Conservation (phyloP, 2,888 invertebrate genomes). For the Cephus pulcher region DNA sequence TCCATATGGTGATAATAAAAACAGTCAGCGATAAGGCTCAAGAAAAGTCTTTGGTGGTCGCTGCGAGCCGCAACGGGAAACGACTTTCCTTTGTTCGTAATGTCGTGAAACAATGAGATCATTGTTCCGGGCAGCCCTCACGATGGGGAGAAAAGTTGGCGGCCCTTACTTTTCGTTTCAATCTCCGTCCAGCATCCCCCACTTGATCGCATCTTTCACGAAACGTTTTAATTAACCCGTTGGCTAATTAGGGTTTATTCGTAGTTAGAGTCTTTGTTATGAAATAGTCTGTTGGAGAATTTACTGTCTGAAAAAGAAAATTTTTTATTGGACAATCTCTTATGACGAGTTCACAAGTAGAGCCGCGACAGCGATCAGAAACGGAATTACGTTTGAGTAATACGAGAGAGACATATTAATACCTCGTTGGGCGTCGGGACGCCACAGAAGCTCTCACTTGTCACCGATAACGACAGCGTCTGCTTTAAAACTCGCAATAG, state of each 20-base stretch:
- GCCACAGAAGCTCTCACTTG: background rate
- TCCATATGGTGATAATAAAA: slow-evolving; percentile 15
- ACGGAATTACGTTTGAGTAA: background rate
- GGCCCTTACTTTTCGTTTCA: slow-evolving; percentile 12
- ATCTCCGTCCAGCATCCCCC: slow-evolving; percentile 3
- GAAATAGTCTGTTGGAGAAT: background rate
- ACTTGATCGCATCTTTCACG: slow-evolving; percentile 19
- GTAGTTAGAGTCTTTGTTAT: background rate
- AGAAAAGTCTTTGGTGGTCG: slow-evolving; percentile 18
- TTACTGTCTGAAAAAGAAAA: background rate
- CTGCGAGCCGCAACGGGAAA: background rate
- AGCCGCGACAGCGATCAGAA: background rate
- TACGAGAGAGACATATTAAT: background rate
- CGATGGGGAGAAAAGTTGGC: slow-evolving; percentile 25
- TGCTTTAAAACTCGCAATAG: background rate
- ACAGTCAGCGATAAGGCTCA: slow-evolving; percentile 11
- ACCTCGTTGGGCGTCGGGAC: background rate
- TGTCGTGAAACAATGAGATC: slow-evolving; percentile 40
- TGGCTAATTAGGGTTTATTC: slow-evolving; percentile 26
- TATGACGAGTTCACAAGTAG: background rate
- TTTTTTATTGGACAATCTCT: background rate
- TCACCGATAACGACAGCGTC: background rate
- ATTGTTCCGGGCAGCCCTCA: slow-evolving; percentile 34
- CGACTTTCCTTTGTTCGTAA: slow-evolving; percentile 33
- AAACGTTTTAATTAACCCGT: slow-evolving; percentile 45